A percentile compares a stretch with the other conserved stretches of the same genome.
These are phyloP conservation scores for Acanthacorydalis orientalis DNA, from an alignment of 2,888 invertebrate genomes.

Conservation along the genomic window DNA sequence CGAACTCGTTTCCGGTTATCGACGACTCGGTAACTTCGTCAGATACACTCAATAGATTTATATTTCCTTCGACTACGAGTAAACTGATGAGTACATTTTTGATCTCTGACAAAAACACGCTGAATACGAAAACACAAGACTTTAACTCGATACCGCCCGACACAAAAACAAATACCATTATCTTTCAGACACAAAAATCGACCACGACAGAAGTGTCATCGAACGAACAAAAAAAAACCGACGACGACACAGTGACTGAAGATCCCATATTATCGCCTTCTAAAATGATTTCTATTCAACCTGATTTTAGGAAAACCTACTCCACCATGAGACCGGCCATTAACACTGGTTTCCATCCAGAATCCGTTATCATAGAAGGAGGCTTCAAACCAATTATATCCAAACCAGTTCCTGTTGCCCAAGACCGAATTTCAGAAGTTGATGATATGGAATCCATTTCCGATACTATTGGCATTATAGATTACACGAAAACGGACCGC, in stretches of 20 bases:
- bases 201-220: conserved; percentile 14
- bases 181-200: conserved; percentile 18
- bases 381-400: conserved; percentile 68
- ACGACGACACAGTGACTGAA: background rate
- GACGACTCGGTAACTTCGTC: too few relatives aligned
- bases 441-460: conserved; percentile 21
- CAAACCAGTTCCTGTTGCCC: conserved; percentile 32
- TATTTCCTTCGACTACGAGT: too few relatives aligned
- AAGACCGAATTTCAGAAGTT: conserved; percentile 31
- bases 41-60: too few relatives aligned
- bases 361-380: conserved; percentile 64
- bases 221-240: conserved; percentile 3
- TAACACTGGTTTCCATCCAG: conserved; percentile 65
- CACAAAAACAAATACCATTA: conserved; percentile 7
- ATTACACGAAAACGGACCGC: conserved; percentile 25
- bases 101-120: conserved; percentile 10
- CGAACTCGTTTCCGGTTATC: too few relatives aligned
- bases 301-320: conserved; percentile 4
- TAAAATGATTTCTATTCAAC: conserved; percentile 7
- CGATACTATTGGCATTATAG: conserved; percentile 29
- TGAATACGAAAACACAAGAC: conserved; percentile 20
- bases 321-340: conserved; percentile 36
- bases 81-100: too few relatives aligned
- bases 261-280: conserved; percentile 5
- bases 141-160: conserved; percentile 17